These are phyloP conservation scores for Heliconius charithonia DNA, from an alignment of 2,888 invertebrate genomes.

Conservation along the genomic window DNA sequence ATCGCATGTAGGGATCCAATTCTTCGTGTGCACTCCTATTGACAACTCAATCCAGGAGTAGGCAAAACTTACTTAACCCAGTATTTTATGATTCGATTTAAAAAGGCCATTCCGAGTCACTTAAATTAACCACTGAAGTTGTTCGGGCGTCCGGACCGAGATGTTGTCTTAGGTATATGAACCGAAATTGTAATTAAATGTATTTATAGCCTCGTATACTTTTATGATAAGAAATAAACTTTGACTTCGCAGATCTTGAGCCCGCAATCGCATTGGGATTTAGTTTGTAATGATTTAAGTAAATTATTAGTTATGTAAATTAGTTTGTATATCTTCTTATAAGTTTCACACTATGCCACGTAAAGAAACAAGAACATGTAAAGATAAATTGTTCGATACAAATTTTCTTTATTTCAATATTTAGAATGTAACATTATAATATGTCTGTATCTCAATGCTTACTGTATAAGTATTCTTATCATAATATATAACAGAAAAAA, in stretches of 20 bases:
- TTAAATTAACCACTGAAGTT: conserved; percentile 45
- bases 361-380: neutral
- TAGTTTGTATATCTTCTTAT: neutral
- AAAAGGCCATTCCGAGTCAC: conserved; percentile 37
- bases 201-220: conserved; percentile 49
- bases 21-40: too few relatives aligned
- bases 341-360: neutral
- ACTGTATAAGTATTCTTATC: too few relatives aligned
- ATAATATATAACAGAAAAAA: too few relatives aligned
- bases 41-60: too few relatives aligned
- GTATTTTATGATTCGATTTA: conserved; percentile 35
- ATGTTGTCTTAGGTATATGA: conserved; percentile 40
- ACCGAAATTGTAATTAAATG: conserved; percentile 48
- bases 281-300: conserved; percentile 18
- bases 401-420: too few relatives aligned
- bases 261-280: conserved; percentile 25
- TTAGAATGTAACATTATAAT: too few relatives aligned
- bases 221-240: conserved; percentile 46
- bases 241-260: conserved; percentile 33
- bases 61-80: too few relatives aligned
- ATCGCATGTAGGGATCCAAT: too few relatives aligned
- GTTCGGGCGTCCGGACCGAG: conserved; percentile 31
- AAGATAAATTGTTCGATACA: too few relatives aligned
- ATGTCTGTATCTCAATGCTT: too few relatives aligned
- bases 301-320: neutral